Evolutionary conservation across 2,888 invertebrate genomes (phyloP).

Genomic region (Epiblema foenella): DNA sequence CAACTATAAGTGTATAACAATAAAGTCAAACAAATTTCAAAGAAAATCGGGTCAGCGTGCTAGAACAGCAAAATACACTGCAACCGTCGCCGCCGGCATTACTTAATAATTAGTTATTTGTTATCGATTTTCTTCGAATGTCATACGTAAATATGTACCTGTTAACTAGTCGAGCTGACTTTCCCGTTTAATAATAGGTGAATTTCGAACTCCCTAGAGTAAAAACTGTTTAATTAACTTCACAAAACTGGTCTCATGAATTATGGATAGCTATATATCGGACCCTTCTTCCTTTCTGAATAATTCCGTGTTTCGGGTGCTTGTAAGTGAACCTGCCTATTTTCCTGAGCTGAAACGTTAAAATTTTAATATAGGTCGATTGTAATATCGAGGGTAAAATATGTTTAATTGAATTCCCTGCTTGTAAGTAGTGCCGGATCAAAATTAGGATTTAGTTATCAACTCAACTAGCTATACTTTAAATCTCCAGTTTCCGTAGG

Average conservation of each 20-base stretch:
- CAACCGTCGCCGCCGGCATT: background rate
- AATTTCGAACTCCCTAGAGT: slow-evolving; percentile 24
- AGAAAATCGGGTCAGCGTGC: slow-evolving; percentile 23
- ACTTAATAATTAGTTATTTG: slow-evolving; percentile 26
- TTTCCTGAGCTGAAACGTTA: slow-evolving; percentile 62
- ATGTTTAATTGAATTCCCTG: slow-evolving; percentile 20
- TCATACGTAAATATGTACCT: background rate
- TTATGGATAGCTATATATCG: slow-evolving; percentile 60
- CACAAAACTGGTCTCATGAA: slow-evolving; percentile 57
- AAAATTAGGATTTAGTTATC: background rate
- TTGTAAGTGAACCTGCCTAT: slow-evolving; percentile 56
- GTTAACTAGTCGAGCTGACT: background rate
- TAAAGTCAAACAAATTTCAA: background rate
- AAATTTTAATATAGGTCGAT: slow-evolving; percentile 72
- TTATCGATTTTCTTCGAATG: slow-evolving; percentile 21
- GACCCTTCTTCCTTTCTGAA: slow-evolving; percentile 72
- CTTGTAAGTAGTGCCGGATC: too few relatives aligned
- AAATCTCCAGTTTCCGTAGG: slow-evolving; percentile 16
- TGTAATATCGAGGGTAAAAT: slow-evolving; percentile 41
- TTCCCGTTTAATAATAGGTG: slow-evolving; percentile 1
- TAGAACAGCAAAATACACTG: slow-evolving; percentile 26
- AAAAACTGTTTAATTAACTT: slow-evolving; percentile 40
- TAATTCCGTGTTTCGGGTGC: slow-evolving; percentile 74
- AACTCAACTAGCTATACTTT: background rate
- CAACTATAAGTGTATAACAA: background rate